These are phyloP conservation scores for Lordiphosa stackelbergi DNA, from an alignment of 1,140 invertebrate species.

Conservation along the genomic window DNA sequence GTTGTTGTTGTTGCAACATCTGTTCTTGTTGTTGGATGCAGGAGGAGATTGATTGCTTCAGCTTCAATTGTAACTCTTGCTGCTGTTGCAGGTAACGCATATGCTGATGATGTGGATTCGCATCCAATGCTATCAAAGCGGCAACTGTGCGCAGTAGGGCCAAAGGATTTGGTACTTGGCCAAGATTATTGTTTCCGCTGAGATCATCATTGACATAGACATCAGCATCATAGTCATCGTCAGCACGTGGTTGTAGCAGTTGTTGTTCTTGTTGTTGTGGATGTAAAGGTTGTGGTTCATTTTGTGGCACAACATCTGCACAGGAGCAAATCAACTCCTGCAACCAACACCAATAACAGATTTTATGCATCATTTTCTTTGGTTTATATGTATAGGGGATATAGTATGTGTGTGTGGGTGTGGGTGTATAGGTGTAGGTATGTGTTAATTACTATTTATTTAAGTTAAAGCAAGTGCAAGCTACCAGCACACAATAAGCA, in stretches of 20 bases:
- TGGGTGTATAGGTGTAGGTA: conserved; percentile 11
- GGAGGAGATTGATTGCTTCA: conserved; percentile 65
- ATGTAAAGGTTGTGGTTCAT: conserved; percentile 16
- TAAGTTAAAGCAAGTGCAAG: background rate
- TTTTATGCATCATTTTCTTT: conserved; percentile 68
- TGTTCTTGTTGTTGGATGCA: conserved; percentile 77
- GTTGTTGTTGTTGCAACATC: conserved; percentile 61
- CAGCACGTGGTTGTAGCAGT: conserved; percentile 49
- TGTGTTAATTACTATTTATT: conserved; percentile 24
- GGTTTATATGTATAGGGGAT: conserved; percentile 21
- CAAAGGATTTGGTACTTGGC: conserved; percentile 61
- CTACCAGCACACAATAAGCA: conserved; percentile 14
- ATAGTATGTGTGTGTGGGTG: conserved; percentile 17
- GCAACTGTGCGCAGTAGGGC: conserved; percentile 68
- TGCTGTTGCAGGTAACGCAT: conserved; percentile 56
- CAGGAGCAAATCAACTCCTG: conserved; percentile 87
- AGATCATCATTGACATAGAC: conserved; percentile 57
- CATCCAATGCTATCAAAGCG: conserved; percentile 70
- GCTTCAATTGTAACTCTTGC: conserved; percentile 43
- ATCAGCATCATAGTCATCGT: conserved; percentile 71
- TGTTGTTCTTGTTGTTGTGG: conserved; percentile 27
- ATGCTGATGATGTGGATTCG: conserved; percentile 75
- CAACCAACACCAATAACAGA: conserved; percentile 81
- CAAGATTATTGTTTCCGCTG: conserved; percentile 9
- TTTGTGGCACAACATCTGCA: conserved; percentile 82